A percentile compares a stretch with the other conserved stretches of the same genome.
Evolutionary conservation across 2,113 vertebrate genomes (phyloP).

Genomic region (Plotosus lineatus): DNA sequence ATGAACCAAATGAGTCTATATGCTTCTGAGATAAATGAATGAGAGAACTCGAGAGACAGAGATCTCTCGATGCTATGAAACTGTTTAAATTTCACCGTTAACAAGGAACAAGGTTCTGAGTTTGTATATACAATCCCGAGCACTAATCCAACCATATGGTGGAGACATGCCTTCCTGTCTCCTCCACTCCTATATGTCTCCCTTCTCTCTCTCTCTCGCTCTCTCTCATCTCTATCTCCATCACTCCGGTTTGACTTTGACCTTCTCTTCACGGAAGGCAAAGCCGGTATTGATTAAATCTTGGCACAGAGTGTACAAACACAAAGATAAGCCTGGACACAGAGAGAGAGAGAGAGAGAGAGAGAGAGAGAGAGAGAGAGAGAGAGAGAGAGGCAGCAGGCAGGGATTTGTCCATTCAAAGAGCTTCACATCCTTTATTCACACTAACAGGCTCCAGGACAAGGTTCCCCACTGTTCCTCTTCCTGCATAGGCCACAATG

Average conservation of each 20-base stretch:
- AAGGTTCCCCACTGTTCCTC: slow-evolving; percentile 50
- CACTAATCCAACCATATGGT: slow-evolving; percentile 41
- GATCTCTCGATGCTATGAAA: slow-evolving; percentile 59
- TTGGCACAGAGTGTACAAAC: slow-evolving; percentile 78
- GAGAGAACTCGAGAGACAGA: slow-evolving; percentile 51
- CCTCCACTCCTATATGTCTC: slow-evolving; percentile 2
- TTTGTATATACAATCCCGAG: not conserved
- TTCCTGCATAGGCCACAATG: slow-evolving; percentile 45
- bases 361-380: slow-evolving; percentile 35
- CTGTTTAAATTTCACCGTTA: slow-evolving; percentile 47
- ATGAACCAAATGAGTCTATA: slow-evolving; percentile 54
- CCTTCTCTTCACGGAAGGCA: slow-evolving; percentile 76
- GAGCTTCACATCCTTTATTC: slow-evolving; percentile 52
- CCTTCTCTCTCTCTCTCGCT: slow-evolving; percentile 7
- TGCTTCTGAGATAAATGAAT: slow-evolving; percentile 55
- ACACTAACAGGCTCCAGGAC: slow-evolving; percentile 57
- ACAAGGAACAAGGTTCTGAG: not conserved
- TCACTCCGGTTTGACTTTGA: slow-evolving; percentile 63
- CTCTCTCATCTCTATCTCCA: slow-evolving; percentile 20
- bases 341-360: slow-evolving; percentile 33
- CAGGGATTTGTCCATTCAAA: slow-evolving; percentile 31
- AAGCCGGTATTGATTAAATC: slow-evolving; percentile 79
- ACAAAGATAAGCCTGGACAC: slow-evolving; percentile 71
- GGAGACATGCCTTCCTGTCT: slow-evolving; percentile 30
- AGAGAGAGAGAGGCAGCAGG: slow-evolving; percentile 41